Base-by-base conservation (phyloP, 2,888 invertebrate species). In the Polylopha cassiicola region DNA sequence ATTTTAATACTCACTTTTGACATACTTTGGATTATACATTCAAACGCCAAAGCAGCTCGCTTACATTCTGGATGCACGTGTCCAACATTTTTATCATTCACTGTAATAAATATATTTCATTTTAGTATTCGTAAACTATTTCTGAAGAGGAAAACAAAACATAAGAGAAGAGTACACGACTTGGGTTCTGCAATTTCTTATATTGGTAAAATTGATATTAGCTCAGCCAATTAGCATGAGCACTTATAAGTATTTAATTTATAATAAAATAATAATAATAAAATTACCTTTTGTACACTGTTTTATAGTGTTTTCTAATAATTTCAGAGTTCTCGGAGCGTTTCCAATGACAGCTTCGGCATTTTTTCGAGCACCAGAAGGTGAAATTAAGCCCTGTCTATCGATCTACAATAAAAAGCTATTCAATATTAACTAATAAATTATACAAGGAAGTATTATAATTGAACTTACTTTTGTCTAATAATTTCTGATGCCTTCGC, bases 11-110 rank as follows among this genome's bases (percentile, higher is more conserved):
- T 53, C 57, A 77, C 75, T 51, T 67, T 63, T 2, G 57, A 49
- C 10, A 67, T 66, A 46, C 68, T 65, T 45, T 74, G 58, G 3
- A 51, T 51, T 6, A 77, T 54, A 39, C 76, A 77, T 6, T 46
- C 33, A 36, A 64, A 71, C 0, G 59, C 64, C 3, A 73, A 54
- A 31, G 67, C 68, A 0, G 76, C 76, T 36, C 76, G 53, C 0
- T 73, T 72, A 37, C 76, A 77, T 0, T 67, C 67, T 44, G 64
- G 67, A 0, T 58, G 53, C 0, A 61, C 71, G 10, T 73, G 73
- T 3, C 37, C 51, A 0, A 62, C 59, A 18, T 47, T 53, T 26
- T 60, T 51, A 3, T 66, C 56, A 18, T 76, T 76, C 2, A 75
- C 76, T 76, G 60, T 9, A 57, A 60, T 32, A 30, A 37, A 27